A percentile compares a stretch with the other conserved stretches of the same genome.
Conservation (phyloP, 2,888 invertebrate species). For the Meiosimyza decipiens region DNA sequence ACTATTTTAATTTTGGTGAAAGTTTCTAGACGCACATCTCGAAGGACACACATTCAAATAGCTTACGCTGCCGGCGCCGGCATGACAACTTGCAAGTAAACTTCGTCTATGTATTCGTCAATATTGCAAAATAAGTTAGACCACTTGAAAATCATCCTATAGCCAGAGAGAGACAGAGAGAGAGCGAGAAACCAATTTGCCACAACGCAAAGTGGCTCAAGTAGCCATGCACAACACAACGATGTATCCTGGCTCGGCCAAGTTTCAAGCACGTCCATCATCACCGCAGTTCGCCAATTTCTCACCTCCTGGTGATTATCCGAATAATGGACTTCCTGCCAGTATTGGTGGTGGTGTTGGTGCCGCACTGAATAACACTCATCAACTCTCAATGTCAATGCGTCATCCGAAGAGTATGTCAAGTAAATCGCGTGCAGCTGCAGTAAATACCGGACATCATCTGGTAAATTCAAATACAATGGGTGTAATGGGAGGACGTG, state of each 20-base stretch:
- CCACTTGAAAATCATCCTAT: neutral
- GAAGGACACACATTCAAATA: neutral
- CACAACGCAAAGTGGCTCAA: constrained; percentile 41
- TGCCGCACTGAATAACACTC: constrained; percentile 41
- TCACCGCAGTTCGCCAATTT: constrained; percentile 75
- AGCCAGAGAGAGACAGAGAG: neutral
- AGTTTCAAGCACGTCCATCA: constrained; percentile 63
- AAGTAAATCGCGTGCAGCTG: constrained; percentile 41
- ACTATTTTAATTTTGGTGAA: constrained; percentile 28
- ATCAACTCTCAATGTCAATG: constrained; percentile 52
- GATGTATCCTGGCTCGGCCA: constrained; percentile 62
- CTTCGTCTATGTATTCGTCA: neutral
- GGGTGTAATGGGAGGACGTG: constrained; percentile 49
- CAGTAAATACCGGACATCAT: constrained; percentile 45
- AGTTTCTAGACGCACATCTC: constrained; percentile 15
- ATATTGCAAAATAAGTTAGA: neutral
- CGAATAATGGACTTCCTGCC: constrained; percentile 66
- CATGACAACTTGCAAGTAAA: constrained; percentile 6
- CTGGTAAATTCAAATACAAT: constrained; percentile 52
- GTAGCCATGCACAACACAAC: constrained; percentile 47
- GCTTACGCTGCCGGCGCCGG: neutral
- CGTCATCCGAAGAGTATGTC: constrained; percentile 51
- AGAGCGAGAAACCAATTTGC: too few species aligned
- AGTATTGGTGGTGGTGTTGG: constrained; percentile 25
- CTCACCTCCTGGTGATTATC: constrained; percentile 80